Conservation (phyloP, 2,888 invertebrate genomes). For the Malthinus seriepunctatus region DNA sequence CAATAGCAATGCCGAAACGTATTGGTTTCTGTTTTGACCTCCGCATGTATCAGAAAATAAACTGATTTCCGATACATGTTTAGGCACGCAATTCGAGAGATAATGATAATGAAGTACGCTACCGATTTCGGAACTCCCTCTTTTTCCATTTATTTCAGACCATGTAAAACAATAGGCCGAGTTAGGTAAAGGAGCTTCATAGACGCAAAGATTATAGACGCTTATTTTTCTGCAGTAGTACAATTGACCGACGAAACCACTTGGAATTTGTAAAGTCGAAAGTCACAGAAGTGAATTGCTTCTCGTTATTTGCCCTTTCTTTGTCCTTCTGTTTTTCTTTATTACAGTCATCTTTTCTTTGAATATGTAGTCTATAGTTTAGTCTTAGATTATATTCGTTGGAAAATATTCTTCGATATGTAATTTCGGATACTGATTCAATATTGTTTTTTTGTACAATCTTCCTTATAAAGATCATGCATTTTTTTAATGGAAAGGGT, state of each 20-base stretch:
- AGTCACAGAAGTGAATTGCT: constrained; percentile 1
- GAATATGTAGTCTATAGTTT: neutral
- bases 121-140: no score
- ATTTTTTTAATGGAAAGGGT: neutral
- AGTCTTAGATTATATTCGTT: neutral
- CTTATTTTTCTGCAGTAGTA: constrained; percentile 7
- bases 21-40: no score
- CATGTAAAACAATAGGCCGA: constrained; percentile 3
- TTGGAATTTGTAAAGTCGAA: constrained; percentile 8
- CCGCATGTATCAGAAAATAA: neutral
- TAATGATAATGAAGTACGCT: no score
- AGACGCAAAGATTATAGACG: constrained; percentile 5
- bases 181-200: constrained; percentile 5
- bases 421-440: neutral
- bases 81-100: no score
- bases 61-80: no score
- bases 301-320: neutral
- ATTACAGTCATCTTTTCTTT: neutral
- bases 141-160: constrained; percentile 14
- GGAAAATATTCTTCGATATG: constrained; percentile 1
- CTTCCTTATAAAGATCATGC: no score
- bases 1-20: no score
- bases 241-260: neutral
- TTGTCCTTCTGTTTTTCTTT: constrained; percentile 2
- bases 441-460: no score